Evolutionary conservation across 2,113 vertebrate genomes (phyloP), one percentile per base, ranked within the genome.

Genomic region (Thalassarche chlororhynchos): DNA sequence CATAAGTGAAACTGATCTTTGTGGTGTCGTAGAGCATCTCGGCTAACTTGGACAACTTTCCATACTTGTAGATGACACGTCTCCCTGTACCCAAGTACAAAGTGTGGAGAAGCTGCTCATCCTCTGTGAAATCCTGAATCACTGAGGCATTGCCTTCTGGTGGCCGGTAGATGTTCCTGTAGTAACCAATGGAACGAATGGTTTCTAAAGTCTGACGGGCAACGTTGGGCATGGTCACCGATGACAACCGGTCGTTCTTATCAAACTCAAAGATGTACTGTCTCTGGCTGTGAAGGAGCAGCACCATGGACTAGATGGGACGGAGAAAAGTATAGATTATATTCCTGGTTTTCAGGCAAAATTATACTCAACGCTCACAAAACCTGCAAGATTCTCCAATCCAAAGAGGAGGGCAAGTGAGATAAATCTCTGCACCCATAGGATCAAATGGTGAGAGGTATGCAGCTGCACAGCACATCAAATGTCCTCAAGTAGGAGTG

Each of bases 221-320:
- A 88, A 99, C 99, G 0, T 99, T 99, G 95, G 99, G 99, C 99
- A 99, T 99, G 10, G 99, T 99, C 95, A 99, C 99, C 0, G 99
- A 99, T 10, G 99, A 99, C 13, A 99, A 98, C 4, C 99, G 98
- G 93, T 99, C 99, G 0, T 99, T 99, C 98, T 99, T 99, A 97
- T 99, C 99, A 52, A 99, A 99, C 96, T 99, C 99, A 58, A 99
- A 99, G 98, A 99, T 99, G 82, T 99, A 99, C 91, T 99, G 99
- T 78, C 99, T 98, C 97, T 99, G 99, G 97, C 99, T 99, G 96
- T 99, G 99, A 51, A 99, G 99, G 15, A 99, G 99, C 68, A 99
- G 98, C 60, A 99, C 99, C 99, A 99, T 99, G 84, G 99, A 99
- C 99, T 99, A 94, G 80, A 96, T 54, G 54, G 95, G 93, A 91